Base-by-base conservation (phyloP, 2,113 vertebrate species). In the Saimiri boliviensis region DNA sequence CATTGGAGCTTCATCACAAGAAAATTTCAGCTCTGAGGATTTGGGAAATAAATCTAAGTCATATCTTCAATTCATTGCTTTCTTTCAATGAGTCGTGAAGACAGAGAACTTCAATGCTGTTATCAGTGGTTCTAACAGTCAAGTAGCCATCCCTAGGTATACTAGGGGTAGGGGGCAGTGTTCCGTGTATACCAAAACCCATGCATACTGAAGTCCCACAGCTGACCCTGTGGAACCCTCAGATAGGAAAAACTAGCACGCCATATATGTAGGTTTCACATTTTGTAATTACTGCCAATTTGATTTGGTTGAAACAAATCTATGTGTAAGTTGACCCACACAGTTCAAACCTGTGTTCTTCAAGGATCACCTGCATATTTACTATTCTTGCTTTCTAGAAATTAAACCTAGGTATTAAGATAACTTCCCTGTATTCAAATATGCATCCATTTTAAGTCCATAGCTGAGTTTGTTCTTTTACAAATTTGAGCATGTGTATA, bases 301-400 rank as follows among this genome's bases (percentile, higher is more conserved):
- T 63, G 27, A 13, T 32, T 77, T 77, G 27, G 13, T 47, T 8
- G 4, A 32, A 76, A 76, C 40, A 25, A 76, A 76, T 76, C 40
- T 25, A 45, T 8, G 14, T 76, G 30, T 76, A 45, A 76, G 73
- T 76, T 25, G 73, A 37, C 11, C 3, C 73, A 45, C 73, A 76
- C 25, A 76, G 27, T 45, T 76, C 25, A 45, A 76, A 76, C 40
- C 6, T 42, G 45, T 47, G 74, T 77, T 47, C 25, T 77, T 77
- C 74, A 19, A 47, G 74, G 42, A 27, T 47, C 42, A 77, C 16
- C 14, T 77, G 42, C 32, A 45, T 60, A n/a, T 37, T 88, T 42
- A 21, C 47, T 77, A 47, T 19, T 96, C 35, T 32, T 87, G 12
- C 76, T 84, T 96, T 94, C 89, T 87, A 73, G 87, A 96, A 92